These are phyloP conservation scores for Dendrolimus pini DNA, from an alignment of 2,888 invertebrate species.

Conservation along the genomic window DNA sequence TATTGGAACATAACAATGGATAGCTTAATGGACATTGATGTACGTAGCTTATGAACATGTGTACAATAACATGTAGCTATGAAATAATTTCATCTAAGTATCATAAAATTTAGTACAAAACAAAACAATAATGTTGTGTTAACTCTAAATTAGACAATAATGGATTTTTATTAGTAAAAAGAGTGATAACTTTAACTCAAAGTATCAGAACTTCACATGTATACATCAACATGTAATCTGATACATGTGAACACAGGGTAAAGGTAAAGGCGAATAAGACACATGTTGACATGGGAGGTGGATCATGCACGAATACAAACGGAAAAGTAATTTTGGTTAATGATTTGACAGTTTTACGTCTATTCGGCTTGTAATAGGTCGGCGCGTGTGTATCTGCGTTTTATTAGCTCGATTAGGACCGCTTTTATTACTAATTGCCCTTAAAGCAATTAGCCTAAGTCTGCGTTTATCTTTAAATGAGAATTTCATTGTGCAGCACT, in stretches of 20 bases:
- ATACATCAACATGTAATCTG: no score
- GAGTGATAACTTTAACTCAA: no score
- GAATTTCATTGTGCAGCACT: conserved; percentile 4
- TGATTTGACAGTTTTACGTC: conserved; percentile 58
- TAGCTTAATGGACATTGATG: conserved; percentile 30
- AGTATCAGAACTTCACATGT: no score
- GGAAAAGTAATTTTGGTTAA: conserved; percentile 53
- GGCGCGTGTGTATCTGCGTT: conserved; percentile 36
- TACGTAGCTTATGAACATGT: conserved; percentile 11
- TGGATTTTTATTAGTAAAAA: no score
- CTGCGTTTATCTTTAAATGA: conserved; percentile 22
- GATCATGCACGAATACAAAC: conserved; percentile 19
- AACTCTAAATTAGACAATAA: no score
- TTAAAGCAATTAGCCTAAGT: conserved; percentile 42
- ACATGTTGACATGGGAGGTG: not conserved
- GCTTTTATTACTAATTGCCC: conserved; percentile 51
- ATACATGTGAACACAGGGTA: no score
- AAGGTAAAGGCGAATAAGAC: no score
- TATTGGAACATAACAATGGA: conserved; percentile 32
- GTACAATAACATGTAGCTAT: conserved; percentile 5
- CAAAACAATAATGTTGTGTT: no score
- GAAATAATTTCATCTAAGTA: not conserved
- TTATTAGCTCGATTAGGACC: conserved; percentile 47
- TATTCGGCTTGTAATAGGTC: conserved; percentile 33
- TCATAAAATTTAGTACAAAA: not conserved